Evolutionary conservation across 2,113 vertebrate species (phyloP).

Genomic region (Cyphomyrus plagiostoma): DNA sequence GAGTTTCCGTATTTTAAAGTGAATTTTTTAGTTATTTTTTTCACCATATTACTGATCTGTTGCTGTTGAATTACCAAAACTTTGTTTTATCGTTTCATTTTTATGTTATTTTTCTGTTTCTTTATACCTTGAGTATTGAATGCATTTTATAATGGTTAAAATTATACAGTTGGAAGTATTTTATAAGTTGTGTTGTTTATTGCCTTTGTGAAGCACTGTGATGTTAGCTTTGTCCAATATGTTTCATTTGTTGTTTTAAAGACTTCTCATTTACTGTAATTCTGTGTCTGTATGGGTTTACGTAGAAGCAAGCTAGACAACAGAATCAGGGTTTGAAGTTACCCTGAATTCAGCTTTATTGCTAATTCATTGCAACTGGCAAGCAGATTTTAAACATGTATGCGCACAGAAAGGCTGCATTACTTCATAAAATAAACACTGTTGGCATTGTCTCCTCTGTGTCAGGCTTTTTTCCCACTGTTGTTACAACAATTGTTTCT

Average conservation of each 20-base stretch:
- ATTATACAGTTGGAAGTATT: background rate
- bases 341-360: background rate
- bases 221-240: background rate
- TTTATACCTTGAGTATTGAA: background rate
- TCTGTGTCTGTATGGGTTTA: background rate
- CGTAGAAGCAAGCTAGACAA: background rate
- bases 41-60: background rate
- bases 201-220: background rate
- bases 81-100: background rate
- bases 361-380: background rate
- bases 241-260: background rate
- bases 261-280: background rate
- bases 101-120: background rate
- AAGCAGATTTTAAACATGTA: background rate
- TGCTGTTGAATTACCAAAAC: background rate
- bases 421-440: slow-evolving; percentile 1
- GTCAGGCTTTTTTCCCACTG: background rate
- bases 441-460: background rate
- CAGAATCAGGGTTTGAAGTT: background rate
- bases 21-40: background rate
- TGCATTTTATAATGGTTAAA: background rate
- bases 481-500: background rate
- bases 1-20: background rate
- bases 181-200: background rate
- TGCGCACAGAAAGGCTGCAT: background rate